Evolutionary conservation across 2,113 vertebrate genomes (phyloP).

Genomic region (Cavia aperea): DNA sequence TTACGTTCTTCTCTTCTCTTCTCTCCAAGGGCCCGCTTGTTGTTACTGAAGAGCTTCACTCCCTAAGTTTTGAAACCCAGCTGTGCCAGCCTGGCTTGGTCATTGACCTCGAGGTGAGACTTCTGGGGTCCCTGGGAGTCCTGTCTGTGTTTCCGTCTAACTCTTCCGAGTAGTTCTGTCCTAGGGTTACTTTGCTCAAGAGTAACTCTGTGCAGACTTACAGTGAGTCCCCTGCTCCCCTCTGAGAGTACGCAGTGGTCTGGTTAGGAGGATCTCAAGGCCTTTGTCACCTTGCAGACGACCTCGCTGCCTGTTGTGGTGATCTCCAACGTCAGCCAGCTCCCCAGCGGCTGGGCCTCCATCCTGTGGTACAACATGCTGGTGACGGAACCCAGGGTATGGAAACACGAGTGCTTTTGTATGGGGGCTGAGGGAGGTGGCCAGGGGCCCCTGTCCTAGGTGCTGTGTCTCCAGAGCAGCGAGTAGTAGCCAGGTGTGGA

Average conservation of each 20-base stretch:
- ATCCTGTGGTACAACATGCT: conserved; percentile 99
- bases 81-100: conserved; percentile 86
- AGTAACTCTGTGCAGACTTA: background rate
- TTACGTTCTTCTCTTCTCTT: background rate
- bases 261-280: background rate
- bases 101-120: conserved; percentile 90
- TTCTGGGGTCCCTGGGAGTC: background rate
- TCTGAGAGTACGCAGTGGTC: background rate
- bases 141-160: background rate
- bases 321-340: conserved; percentile 97
- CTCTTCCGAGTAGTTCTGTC: background rate
- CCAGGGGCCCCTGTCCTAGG: background rate
- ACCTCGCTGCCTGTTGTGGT: conserved; percentile 92
- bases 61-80: conserved; percentile 93
- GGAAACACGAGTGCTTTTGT: background rate
- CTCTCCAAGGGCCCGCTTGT: conserved; percentile 89
- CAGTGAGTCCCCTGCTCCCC: background rate
- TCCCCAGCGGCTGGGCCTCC: conserved; percentile 97
- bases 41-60: conserved; percentile 97
- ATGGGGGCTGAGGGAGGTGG: no score
- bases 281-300: conserved; percentile 76
- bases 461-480: background rate
- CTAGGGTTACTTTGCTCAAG: background rate
- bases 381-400: conserved; percentile 88
- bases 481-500: background rate